A percentile compares a stretch with the other conserved stretches of the same genome.
Conservation (phyloP, 2,113 vertebrate genomes). For the Telmatochromis sp. region DNA sequence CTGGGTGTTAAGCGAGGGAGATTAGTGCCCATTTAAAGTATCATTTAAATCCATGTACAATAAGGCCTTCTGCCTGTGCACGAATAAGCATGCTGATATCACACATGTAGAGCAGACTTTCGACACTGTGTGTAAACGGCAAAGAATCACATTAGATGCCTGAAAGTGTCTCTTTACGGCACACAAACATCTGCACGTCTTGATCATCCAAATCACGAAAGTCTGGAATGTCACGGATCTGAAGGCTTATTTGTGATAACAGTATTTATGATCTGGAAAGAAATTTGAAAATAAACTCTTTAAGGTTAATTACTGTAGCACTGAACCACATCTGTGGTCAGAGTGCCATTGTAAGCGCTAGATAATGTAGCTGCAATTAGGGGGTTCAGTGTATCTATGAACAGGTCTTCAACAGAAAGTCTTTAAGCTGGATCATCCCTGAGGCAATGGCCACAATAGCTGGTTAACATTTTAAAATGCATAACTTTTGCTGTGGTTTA, state of each 20-base stretch:
- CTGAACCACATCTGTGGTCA: background rate
- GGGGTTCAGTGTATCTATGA: background rate
- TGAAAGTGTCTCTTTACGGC: background rate
- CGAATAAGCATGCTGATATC: conserved; percentile 1
- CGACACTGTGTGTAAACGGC: background rate
- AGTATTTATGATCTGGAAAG: background rate
- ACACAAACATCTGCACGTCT: background rate
- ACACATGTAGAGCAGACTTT: background rate
- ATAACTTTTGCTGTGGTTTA: background rate
- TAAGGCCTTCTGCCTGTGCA: background rate
- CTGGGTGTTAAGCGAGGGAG: conserved; percentile 51
- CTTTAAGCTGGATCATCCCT: background rate
- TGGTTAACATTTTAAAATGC: background rate
- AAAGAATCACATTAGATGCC: background rate
- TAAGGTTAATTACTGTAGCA: background rate
- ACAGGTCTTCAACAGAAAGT: background rate
- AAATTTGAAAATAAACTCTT: background rate
- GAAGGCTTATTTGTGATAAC: background rate
- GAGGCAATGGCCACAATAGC: background rate
- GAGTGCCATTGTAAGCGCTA: background rate
- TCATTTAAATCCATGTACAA: conserved; percentile 57
- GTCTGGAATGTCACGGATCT: background rate
- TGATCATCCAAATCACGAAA: background rate
- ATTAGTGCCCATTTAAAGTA: conserved; percentile 67
- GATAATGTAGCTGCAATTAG: background rate